phyloP scores from a whole-genome alignment of 2,888 invertebrate genomes.

The Hofmannophila pseudospretella region DNA sequence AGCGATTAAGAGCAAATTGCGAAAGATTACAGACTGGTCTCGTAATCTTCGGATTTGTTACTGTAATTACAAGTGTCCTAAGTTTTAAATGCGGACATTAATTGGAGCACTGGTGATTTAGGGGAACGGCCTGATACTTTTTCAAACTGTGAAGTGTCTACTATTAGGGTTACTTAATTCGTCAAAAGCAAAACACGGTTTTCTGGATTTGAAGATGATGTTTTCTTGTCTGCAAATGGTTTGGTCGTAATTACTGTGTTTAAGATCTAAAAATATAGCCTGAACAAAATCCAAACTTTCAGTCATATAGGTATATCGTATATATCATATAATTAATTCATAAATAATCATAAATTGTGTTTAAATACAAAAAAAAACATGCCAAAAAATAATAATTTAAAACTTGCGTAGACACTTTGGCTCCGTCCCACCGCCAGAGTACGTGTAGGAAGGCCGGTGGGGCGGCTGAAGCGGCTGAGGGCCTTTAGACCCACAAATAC shows the following conservation, averaged over 20 bases:
- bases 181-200: not conserved
- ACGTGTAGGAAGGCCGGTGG: no score
- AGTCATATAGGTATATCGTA: no score
- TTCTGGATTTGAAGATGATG: not conserved
- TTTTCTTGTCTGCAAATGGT: not conserved
- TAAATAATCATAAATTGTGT: no score
- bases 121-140: conserved; percentile 29
- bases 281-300: no score
- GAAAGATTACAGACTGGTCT: conserved; percentile 61
- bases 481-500: no score
- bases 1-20: conserved; percentile 73
- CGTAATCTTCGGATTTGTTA: conserved; percentile 57
- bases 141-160: not conserved
- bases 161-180: not conserved
- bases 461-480: no score
- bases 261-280: no score
- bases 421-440: no score
- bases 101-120: conserved; percentile 56
- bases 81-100: conserved; percentile 60
- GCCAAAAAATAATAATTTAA: no score
- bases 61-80: conserved; percentile 63
- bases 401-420: no score
- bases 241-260: not conserved
- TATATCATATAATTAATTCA: no score
- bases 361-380: no score